Evolutionary conservation across 2,797 vertebrate species (phyloP).

Genomic region (Schizopygopsis pylzovi): DNA sequence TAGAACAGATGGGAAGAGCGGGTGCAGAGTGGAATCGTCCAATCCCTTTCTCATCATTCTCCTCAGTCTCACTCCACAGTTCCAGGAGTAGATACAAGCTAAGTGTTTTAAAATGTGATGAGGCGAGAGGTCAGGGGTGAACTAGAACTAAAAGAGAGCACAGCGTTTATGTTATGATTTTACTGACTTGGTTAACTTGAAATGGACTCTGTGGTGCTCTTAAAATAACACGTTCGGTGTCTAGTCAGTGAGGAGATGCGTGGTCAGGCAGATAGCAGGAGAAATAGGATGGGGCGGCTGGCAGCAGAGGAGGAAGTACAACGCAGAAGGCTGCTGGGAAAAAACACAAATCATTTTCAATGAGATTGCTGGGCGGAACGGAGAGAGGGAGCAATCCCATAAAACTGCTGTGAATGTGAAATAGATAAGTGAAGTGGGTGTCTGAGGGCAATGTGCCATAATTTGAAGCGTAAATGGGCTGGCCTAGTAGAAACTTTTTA

Average conservation of each 20-base stretch:
- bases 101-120: constrained; percentile 14
- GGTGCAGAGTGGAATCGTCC: constrained; percentile 46
- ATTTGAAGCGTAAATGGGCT: background rate
- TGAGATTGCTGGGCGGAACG: background rate
- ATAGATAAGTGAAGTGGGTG: background rate
- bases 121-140: background rate
- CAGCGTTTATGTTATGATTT: background rate
- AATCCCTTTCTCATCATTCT: constrained; percentile 53
- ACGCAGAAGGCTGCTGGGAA: background rate
- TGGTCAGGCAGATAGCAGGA: background rate
- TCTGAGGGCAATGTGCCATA: background rate
- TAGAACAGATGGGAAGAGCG: constrained; percentile 34
- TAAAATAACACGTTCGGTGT: background rate
- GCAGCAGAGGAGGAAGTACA: background rate
- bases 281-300: background rate
- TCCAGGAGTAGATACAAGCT: constrained; percentile 11
- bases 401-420: background rate
- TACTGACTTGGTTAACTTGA: background rate
- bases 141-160: background rate
- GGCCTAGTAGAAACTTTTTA: background rate
- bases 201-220: background rate
- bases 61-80: constrained; percentile 20
- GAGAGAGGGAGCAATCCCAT: background rate
- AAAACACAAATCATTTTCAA: constrained; percentile 6
- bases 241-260: background rate